Percentiles rank a stretch among this genome's conserved stretches.
Evolutionary conservation across 2,888 invertebrate genomes (phyloP).

Genomic region (Agrypnus murinus): DNA sequence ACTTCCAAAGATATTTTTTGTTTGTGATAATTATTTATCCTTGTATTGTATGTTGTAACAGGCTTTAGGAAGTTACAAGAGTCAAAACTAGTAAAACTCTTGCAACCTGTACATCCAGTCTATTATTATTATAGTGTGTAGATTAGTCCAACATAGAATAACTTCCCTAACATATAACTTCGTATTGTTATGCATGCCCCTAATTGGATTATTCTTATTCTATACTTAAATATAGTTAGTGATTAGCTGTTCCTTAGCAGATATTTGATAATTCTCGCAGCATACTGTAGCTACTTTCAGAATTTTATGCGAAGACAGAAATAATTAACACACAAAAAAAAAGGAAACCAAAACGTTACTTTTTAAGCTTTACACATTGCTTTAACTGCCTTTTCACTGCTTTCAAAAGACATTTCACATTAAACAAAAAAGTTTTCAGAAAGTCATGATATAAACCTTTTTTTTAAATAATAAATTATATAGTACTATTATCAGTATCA

Average conservation of each 20-base stretch:
- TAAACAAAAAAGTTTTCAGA: constrained; percentile 4
- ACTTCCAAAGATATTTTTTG: no score
- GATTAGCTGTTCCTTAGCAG: constrained; percentile 67
- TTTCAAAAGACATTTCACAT: constrained; percentile 30
- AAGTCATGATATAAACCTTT: constrained; percentile 28
- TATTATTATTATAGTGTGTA: constrained; percentile 69
- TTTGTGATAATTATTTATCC: constrained; percentile 6
- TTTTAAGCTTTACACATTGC: constrained; percentile 38
- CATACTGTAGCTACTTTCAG: constrained; percentile 48
- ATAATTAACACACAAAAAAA: no score
- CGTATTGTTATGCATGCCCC: constrained; percentile 70
- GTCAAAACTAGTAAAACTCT: constrained; percentile 35
- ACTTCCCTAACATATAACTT: constrained; percentile 69
- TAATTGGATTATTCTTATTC: constrained; percentile 68
- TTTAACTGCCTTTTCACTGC: constrained; percentile 32
- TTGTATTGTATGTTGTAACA: constrained; percentile 36
- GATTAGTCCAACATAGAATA: constrained; percentile 70
- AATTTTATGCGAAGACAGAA: constrained; percentile 38
- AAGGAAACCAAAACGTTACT: constrained; percentile 7
- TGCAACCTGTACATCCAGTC: constrained; percentile 61
- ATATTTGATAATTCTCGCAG: constrained; percentile 57
- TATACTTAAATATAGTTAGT: constrained; percentile 69
- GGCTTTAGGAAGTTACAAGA: constrained; percentile 41
- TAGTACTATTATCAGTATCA: background rate
- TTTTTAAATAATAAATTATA: constrained; percentile 9